A percentile compares a stretch with the other conserved stretches of the same genome.
These are phyloP conservation scores for Zootermopsis nevadensis DNA, from an alignment of 2,888 invertebrate species.

Conservation along the genomic window DNA sequence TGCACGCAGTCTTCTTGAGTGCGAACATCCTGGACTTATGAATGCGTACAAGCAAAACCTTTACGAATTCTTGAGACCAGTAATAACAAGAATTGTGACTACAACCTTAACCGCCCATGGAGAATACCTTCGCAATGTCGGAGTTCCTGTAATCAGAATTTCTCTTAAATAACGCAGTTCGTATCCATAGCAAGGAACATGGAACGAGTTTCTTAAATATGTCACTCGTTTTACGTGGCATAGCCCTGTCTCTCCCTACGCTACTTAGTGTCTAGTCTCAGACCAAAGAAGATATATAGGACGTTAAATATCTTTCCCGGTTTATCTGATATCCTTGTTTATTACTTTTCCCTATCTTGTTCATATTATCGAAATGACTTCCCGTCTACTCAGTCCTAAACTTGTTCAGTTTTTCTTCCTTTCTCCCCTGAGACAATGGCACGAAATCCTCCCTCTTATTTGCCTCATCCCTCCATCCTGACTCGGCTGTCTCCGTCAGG, in stretches of 20 bases:
- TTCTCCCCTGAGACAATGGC: neutral
- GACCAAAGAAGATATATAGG: neutral
- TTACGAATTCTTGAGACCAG: no score
- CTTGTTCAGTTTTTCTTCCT: neutral
- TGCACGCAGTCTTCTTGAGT: no score
- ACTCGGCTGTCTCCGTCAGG: neutral
- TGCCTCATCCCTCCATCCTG: neutral
- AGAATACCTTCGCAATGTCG: no score
- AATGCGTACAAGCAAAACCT: no score
- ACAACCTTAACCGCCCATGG: no score
- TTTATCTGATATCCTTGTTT: conserved; percentile 1
- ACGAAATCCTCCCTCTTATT: neutral
- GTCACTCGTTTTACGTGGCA: neutral
- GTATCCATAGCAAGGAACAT: no score
- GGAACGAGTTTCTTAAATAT: no score
- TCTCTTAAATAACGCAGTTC: no score
- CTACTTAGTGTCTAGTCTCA: neutral
- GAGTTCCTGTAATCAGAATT: no score
- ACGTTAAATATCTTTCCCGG: neutral
- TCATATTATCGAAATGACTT: neutral
- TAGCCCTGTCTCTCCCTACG: neutral
- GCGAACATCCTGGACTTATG: no score
- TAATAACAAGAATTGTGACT: no score
- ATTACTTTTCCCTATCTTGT: neutral
- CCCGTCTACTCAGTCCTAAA: neutral